Evolutionary conservation across 2,113 vertebrate genomes (phyloP), one percentile per base, ranked within the genome.

Genomic region (Tenrec ecaudatus): DNA sequence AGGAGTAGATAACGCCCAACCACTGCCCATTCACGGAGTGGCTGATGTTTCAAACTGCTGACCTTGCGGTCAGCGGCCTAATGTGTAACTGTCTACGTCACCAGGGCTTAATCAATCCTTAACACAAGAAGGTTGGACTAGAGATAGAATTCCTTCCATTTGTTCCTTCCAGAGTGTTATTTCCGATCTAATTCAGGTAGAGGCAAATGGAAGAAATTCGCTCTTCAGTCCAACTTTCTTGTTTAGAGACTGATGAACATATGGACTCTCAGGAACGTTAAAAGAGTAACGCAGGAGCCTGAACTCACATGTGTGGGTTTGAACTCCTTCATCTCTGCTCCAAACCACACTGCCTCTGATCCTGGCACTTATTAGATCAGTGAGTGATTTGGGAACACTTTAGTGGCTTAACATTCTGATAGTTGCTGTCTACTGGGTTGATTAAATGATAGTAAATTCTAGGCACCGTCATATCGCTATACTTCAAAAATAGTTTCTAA

Each of bases 381-480:
- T 68, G 69, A 86, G 82, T 75, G 7, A 36, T 89, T 84, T 87
- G 47, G 29, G 81, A 81, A 89, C 19, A 3, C 75, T 94, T 88
- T 82, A 47, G 29, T 87, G 66, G 6, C 33, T 38, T 19, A 84
- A 22, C 14, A 57, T 64, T 57, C 38, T 81, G 4, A 3, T 12
- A 82, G 31, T 68, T 89, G 64, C n/a, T 0, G 31, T 2, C 81
- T 62, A 14, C 17, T 69, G 58, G 17, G 40, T 93, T 82, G 73
- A 80, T 17, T 66, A 88, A 92, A 3, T 36, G 22, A 62, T 22
- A 20, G 2, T 23, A 62, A 62, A 62, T 62, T 94, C 53, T 75
- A 78, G 33, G 58, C 15, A 40, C 8, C 22, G 75, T 9, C 58
- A 0, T 81, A 38, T 92, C 25, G 76, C 53, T 79, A 4, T 29